These are phyloP conservation scores for Odocoileus virginianus DNA, from an alignment of 2,113 vertebrate species.

Conservation along the genomic window DNA sequence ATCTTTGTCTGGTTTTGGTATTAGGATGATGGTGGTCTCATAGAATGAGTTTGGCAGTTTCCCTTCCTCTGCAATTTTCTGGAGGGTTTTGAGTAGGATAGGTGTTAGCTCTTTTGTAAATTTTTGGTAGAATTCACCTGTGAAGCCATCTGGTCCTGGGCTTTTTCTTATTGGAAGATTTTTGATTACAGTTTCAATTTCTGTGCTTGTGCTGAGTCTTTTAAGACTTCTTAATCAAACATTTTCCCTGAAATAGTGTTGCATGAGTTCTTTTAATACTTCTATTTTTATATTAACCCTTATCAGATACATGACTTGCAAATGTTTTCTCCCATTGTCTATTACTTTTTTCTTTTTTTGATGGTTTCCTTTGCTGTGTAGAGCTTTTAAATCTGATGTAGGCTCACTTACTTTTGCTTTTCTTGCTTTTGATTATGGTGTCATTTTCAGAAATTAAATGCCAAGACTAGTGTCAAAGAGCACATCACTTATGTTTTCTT, in stretches of 20 bases:
- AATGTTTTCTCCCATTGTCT: neutral
- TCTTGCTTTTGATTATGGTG: neutral
- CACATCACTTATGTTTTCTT: neutral
- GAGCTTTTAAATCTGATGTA: neutral
- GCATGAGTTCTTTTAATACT: neutral
- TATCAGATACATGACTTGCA: neutral
- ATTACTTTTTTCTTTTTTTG: neutral
- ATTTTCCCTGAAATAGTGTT: neutral
- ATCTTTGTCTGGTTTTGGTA: neutral
- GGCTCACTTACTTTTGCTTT: neutral
- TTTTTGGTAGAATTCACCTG: neutral
- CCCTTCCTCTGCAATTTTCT: neutral
- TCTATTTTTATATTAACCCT: neutral
- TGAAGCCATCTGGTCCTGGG: neutral
- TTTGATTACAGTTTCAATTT: neutral
- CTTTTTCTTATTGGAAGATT: neutral
- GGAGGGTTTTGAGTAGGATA: neutral
- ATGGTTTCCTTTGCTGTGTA: neutral
- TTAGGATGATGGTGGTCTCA: neutral
- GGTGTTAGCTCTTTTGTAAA: neutral
- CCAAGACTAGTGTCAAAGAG: neutral
- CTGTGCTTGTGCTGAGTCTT: neutral
- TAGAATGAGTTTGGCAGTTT: neutral
- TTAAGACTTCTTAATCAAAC: neutral
- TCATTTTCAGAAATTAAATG: neutral